Evolutionary conservation across 2,797 vertebrate species (phyloP).

Genomic region (Characodon lateralis): DNA sequence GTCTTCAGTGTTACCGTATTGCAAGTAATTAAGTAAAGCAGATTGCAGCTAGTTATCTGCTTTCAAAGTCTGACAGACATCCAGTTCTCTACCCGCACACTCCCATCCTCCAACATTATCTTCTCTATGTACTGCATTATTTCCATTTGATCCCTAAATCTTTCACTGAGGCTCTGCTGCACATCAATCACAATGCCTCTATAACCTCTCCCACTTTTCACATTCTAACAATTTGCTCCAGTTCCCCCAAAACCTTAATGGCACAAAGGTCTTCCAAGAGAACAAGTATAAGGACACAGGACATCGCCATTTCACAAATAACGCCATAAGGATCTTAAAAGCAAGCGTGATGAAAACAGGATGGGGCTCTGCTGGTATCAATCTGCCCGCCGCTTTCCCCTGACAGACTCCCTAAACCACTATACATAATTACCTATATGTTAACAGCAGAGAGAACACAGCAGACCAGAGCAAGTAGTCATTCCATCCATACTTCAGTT

Average conservation of each 20-base stretch:
- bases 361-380: conserved; percentile 62
- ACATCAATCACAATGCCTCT: conserved; percentile 19
- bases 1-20: conserved; percentile 47
- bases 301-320: conserved; percentile 74
- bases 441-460: conserved; percentile 63
- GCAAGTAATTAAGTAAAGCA: conserved; percentile 63
- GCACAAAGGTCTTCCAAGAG: conserved; percentile 21
- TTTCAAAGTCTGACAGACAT: conserved; percentile 51
- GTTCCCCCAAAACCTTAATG: conserved; percentile 14
- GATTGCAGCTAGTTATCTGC: conserved; percentile 59
- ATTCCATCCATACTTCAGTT: conserved; percentile 2
- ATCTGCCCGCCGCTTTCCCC: conserved; percentile 56
- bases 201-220: conserved; percentile 11
- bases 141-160: conserved; percentile 19
- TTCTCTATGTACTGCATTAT: conserved; percentile 10
- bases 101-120: conserved; percentile 10
- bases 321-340: conserved; percentile 71
- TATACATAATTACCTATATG: conserved; percentile 78
- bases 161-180: conserved; percentile 6
- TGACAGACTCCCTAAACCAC: conserved; percentile 71
- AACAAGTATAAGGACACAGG: conserved; percentile 59
- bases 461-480: conserved; percentile 25
- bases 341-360: conserved; percentile 66
- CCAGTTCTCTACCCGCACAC: neutral
- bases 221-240: conserved; percentile 35